Percentiles rank a stretch among this genome's conserved stretches.
phyloP scores from a whole-genome alignment of 2,888 invertebrate genomes.

The Hybos culiciformis region DNA sequence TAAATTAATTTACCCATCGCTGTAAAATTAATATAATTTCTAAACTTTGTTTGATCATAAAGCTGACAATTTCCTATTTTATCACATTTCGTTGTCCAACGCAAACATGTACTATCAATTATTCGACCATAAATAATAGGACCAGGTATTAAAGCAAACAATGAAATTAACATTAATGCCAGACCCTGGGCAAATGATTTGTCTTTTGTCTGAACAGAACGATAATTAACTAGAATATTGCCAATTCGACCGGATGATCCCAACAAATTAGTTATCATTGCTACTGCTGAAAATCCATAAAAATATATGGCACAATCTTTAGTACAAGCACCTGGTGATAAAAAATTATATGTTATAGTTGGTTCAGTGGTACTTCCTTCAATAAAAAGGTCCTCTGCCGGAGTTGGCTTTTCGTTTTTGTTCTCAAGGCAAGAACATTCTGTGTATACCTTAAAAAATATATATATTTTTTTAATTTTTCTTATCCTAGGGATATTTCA shows the following conservation, averaged over 20 bases:
- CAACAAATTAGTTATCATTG: slow-evolving; percentile 43
- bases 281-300: slow-evolving; percentile 38
- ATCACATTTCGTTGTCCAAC: slow-evolving; percentile 52
- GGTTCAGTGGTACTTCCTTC: not conserved
- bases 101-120: slow-evolving; percentile 49
- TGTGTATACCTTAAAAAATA: slow-evolving; percentile 22
- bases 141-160: slow-evolving; percentile 53
- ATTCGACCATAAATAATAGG: slow-evolving; percentile 52
- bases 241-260: slow-evolving; percentile 53
- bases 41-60: slow-evolving; percentile 46
- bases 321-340: slow-evolving; percentile 37
- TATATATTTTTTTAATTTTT: not conserved
- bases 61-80: slow-evolving; percentile 51
- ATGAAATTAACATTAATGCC: slow-evolving; percentile 44
- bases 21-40: slow-evolving; percentile 41
- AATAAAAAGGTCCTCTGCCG: not conserved
- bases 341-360: not conserved
- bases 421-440: slow-evolving; percentile 19
- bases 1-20: slow-evolving; percentile 37
- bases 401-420: not conserved
- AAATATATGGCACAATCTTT: slow-evolving; percentile 37
- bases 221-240: slow-evolving; percentile 49
- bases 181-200: slow-evolving; percentile 53
- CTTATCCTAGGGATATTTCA: not conserved
- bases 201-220: slow-evolving; percentile 45